These are phyloP conservation scores for Tenualosa ilisha DNA, from an alignment of 2,797 vertebrate species.

Conservation along the genomic window DNA sequence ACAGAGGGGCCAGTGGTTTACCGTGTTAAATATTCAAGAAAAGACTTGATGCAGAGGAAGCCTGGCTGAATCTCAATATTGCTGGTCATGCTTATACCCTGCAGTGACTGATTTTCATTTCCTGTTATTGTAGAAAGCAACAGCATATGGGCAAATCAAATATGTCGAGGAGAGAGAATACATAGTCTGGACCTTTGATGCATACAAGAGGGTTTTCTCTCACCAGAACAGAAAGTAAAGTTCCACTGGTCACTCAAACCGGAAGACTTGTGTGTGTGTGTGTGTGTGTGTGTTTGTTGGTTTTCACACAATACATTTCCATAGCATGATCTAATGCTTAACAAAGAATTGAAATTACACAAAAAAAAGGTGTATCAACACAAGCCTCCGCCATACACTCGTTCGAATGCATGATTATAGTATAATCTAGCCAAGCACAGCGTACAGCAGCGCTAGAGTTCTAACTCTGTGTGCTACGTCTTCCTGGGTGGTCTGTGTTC, in stretches of 20 bases:
- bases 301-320: not conserved
- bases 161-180: not conserved
- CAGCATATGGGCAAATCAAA: not conserved
- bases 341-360: not conserved
- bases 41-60: not conserved
- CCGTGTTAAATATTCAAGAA: slow-evolving; percentile 18
- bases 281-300: too few species aligned
- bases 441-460: too few species aligned
- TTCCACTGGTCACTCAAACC: not conserved
- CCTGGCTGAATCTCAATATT: not conserved
- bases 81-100: not conserved
- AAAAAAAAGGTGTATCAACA: not conserved
- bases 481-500: not conserved
- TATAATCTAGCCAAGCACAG: not conserved
- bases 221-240: not conserved
- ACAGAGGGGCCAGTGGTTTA: not conserved
- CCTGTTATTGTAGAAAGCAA: not conserved
- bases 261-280: too few species aligned
- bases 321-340: slow-evolving; percentile 1
- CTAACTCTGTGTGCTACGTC: not conserved
- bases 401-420: not conserved
- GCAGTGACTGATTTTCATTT: slow-evolving; percentile 14
- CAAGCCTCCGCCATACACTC: not conserved
- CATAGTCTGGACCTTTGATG: not conserved
- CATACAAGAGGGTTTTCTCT: slow-evolving; percentile 36